A percentile compares a stretch with the other conserved stretches of the same genome.
Evolutionary conservation across 2,888 invertebrate genomes (phyloP).

Genomic region (Xestobium rufovillosum): DNA sequence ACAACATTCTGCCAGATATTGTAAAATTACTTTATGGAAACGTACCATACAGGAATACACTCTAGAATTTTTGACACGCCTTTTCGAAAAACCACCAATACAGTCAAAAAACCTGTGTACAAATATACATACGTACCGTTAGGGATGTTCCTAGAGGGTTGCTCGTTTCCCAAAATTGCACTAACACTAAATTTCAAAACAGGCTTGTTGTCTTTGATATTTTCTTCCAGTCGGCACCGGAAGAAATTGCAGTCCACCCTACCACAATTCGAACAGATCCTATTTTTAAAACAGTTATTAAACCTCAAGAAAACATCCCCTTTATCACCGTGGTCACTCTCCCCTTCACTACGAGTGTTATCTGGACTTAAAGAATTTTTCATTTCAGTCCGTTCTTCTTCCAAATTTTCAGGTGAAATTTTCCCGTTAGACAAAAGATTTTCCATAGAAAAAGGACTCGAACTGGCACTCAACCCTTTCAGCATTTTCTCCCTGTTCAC

Average conservation of each 20-base stretch:
- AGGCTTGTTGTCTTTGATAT: slow-evolving; percentile 53
- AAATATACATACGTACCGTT: slow-evolving; percentile 27
- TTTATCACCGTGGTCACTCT: slow-evolving; percentile 31
- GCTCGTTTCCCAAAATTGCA: slow-evolving; percentile 71
- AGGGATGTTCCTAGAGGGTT: slow-evolving; percentile 34
- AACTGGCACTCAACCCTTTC: slow-evolving; percentile 37
- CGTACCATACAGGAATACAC: no score
- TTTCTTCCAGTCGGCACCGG: slow-evolving; percentile 36
- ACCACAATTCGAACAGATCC: slow-evolving; percentile 50
- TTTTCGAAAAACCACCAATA: no score
- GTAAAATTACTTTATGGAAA: no score
- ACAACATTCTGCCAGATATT: no score
- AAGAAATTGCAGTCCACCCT: slow-evolving; percentile 48
- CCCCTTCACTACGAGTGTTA: slow-evolving; percentile 27
- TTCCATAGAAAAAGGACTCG: slow-evolving; percentile 42
- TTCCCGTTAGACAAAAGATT: slow-evolving; percentile 38
- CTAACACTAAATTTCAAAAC: slow-evolving; percentile 88
- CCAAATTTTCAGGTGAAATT: slow-evolving; percentile 34
- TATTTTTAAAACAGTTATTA: slow-evolving; percentile 37
- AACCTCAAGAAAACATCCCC: slow-evolving; percentile 37
- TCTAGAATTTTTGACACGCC: no score
- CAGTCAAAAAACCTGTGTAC: no score
- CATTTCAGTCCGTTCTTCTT: slow-evolving; percentile 19
- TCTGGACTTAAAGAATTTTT: slow-evolving; percentile 24
- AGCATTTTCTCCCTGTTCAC: slow-evolving; percentile 39